Evolutionary conservation across 2,113 vertebrate genomes (phyloP).

Genomic region (Phrynosoma platyrhinos): DNA sequence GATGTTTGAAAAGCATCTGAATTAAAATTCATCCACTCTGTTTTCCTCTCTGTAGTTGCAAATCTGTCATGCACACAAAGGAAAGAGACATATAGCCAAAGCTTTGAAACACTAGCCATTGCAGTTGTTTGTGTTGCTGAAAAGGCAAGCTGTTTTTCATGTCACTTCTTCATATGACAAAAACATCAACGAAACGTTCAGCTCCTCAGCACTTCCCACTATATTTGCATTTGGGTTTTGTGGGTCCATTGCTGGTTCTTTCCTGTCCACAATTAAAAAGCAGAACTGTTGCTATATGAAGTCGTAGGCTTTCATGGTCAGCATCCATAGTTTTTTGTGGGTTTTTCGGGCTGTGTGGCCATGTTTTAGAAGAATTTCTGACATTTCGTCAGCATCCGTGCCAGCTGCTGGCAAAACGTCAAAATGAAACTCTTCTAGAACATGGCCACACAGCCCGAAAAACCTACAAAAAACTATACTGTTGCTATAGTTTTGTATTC

Average conservation of each 20-base stretch:
- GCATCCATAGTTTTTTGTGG: too few relatives aligned
- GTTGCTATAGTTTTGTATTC: not conserved
- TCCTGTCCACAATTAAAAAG: not conserved
- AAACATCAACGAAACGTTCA: not conserved
- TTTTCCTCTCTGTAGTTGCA: not conserved
- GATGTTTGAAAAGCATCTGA: constrained; percentile 4
- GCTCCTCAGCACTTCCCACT: not conserved
- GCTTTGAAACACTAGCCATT: not conserved
- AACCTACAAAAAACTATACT: too few relatives aligned
- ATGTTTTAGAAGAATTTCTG: too few relatives aligned
- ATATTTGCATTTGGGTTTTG: not conserved
- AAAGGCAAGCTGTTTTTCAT: constrained; percentile 11
- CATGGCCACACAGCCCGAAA: too few relatives aligned
- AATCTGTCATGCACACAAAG: not conserved
- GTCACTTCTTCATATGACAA: not conserved
- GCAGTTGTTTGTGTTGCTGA: not conserved
- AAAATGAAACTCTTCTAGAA: too few relatives aligned
- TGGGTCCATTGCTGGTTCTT: too few relatives aligned
- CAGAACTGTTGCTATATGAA: not conserved
- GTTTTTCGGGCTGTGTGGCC: too few relatives aligned
- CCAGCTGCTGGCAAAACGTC: too few relatives aligned
- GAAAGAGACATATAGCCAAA: not conserved
- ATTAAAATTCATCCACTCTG: not conserved
- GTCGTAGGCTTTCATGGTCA: too few relatives aligned
- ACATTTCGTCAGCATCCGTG: too few relatives aligned